These are phyloP conservation scores for Ascaphus truei DNA, from an alignment of 2,113 vertebrate genomes.

Conservation along the genomic window DNA sequence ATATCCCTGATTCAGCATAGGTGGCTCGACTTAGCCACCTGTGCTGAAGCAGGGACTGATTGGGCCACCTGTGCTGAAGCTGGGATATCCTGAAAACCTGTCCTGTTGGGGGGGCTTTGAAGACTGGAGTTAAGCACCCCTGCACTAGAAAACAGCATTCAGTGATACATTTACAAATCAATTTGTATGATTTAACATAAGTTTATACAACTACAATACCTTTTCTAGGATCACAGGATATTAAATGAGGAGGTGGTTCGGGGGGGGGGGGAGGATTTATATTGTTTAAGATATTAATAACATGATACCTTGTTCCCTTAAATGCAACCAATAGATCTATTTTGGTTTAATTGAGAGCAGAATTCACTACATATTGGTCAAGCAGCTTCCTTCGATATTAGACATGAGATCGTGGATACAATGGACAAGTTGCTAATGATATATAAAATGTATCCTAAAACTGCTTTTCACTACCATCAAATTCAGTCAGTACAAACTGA, in stretches of 20 bases:
- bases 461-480: constrained; percentile 73
- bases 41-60: too few relatives aligned
- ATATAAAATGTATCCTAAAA: constrained; percentile 62
- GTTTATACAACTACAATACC: constrained; percentile 74
- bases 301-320: constrained; percentile 82
- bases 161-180: constrained; percentile 73
- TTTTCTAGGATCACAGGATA: constrained; percentile 68
- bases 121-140: too few relatives aligned
- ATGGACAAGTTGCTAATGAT: constrained; percentile 66
- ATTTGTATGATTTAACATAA: constrained; percentile 78
- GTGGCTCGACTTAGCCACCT: too few relatives aligned
- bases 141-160: constrained; percentile 66
- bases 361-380: constrained; percentile 71
- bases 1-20: too few relatives aligned
- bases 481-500: constrained; percentile 76
- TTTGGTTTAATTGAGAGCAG: constrained; percentile 67
- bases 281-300: constrained; percentile 65
- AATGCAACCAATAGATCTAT: constrained; percentile 79
- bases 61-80: too few relatives aligned
- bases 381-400: constrained; percentile 68
- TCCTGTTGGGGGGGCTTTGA: too few relatives aligned
- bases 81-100: too few relatives aligned
- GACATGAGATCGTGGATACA: constrained; percentile 54
- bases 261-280: constrained; percentile 42
- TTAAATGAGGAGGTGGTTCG: constrained; percentile 42